Percentiles rank a stretch among this genome's conserved stretches.
These are phyloP conservation scores for Emmelina monodactyla DNA, from an alignment of 2,888 invertebrate genomes.

Conservation along the genomic window DNA sequence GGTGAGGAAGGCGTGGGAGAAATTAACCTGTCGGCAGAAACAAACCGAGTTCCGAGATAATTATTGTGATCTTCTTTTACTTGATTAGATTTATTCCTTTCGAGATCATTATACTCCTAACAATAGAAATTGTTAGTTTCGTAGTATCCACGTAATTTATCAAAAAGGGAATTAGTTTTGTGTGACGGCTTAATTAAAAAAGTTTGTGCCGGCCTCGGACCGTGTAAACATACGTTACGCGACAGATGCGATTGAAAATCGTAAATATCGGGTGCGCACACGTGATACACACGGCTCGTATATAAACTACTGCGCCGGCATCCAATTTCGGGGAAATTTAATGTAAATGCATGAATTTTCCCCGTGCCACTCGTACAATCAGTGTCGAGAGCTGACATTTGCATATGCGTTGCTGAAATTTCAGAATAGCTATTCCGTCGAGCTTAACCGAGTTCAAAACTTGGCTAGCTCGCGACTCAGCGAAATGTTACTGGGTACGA, in stretches of 20 bases:
- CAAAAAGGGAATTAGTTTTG: too few species aligned
- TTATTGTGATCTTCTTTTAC: constrained; percentile 1
- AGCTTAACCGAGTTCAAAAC: constrained; percentile 60
- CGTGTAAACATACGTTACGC: constrained; percentile 18
- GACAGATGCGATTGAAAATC: constrained; percentile 52
- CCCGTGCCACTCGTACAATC: constrained; percentile 61
- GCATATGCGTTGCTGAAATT: constrained; percentile 62
- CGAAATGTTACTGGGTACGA: constrained; percentile 40
- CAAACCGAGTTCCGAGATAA: neutral
- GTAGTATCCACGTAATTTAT: too few species aligned
- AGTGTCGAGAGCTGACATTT: constrained; percentile 64
- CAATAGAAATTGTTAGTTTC: too few species aligned
- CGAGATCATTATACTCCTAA: too few species aligned
- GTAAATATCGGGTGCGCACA: constrained; percentile 45
- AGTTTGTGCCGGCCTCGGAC: neutral
- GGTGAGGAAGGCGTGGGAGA: constrained; percentile 1
- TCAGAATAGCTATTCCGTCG: constrained; percentile 53
- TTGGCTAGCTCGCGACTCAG: constrained; percentile 37
- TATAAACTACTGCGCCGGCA: constrained; percentile 48
- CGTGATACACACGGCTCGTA: constrained; percentile 45
- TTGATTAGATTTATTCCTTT: neutral
- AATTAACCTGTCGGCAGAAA: constrained; percentile 1
- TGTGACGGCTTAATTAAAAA: too few species aligned
- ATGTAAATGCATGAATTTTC: constrained; percentile 65
- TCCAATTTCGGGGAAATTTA: constrained; percentile 61